Percentiles rank a stretch among this genome's conserved stretches.
These are phyloP conservation scores for Drosophila lacteicornis DNA, from an alignment of 1,140 invertebrate species.

Conservation along the genomic window DNA sequence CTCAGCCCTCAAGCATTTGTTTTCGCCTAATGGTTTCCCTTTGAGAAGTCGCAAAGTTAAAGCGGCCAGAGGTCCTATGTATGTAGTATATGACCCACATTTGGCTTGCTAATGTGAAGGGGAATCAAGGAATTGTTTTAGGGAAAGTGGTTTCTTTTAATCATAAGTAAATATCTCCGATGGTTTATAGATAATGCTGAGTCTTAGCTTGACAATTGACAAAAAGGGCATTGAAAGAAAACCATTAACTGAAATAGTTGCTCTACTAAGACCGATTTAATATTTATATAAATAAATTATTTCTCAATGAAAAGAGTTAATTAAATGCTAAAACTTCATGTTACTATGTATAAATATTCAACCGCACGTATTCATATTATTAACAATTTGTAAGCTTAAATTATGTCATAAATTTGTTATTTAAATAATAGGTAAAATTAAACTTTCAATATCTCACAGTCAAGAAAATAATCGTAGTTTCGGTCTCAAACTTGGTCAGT, in stretches of 20 bases:
- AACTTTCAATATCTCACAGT: not conserved
- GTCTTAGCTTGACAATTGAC: not conserved
- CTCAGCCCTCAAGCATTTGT: constrained; percentile 56
- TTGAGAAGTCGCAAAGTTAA: constrained; percentile 57
- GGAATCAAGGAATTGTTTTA: constrained; percentile 1
- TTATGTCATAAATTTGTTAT: not conserved
- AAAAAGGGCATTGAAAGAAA: not conserved
- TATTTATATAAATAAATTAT: no score
- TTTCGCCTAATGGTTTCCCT: constrained; percentile 66
- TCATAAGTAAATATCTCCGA: not conserved
- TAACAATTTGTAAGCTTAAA: not conserved
- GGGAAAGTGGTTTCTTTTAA: not conserved
- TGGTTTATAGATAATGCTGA: not conserved
- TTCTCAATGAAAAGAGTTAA: not conserved
- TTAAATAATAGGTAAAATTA: not conserved
- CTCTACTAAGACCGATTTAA: not conserved
- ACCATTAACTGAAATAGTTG: not conserved
- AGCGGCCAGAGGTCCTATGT: not conserved
- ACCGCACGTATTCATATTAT: no score
- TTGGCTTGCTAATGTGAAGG: constrained; percentile 35
- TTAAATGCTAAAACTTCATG: not conserved
- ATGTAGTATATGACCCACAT: constrained; percentile 15
- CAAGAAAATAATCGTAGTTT: not conserved
- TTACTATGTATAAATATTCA: not conserved
- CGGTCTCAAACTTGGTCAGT: not conserved